phyloP scores from a whole-genome alignment of 2,888 invertebrate genomes.

The Acrocyrtus sp. region DNA sequence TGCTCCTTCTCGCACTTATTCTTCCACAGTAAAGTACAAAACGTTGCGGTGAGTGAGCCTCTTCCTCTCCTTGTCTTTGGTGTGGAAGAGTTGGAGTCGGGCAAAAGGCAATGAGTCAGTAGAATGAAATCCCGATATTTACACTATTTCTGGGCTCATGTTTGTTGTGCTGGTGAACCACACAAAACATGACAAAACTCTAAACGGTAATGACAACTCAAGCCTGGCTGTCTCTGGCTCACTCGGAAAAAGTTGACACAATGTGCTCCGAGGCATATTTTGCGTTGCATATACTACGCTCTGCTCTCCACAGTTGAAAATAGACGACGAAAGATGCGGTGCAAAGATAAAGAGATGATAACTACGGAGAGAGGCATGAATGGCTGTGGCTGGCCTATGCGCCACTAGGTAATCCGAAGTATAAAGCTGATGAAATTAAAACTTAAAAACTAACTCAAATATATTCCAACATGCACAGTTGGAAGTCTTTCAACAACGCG shows the following conservation, averaged over 20 bases:
- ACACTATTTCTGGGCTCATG: not conserved
- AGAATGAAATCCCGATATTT: not conserved
- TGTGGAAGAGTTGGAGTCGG: not conserved
- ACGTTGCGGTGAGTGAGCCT: not conserved
- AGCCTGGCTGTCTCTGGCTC: not conserved
- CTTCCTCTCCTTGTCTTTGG: not conserved
- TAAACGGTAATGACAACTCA: not conserved
- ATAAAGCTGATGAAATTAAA: no score
- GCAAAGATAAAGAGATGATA: not conserved
- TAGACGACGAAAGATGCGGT: not conserved
- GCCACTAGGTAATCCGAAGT: no score
- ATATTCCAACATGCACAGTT: conserved; percentile 6
- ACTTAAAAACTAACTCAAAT: not conserved
- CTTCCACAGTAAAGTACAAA: not conserved
- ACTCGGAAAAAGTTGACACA: not conserved
- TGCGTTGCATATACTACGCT: not conserved
- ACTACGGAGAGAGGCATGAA: not conserved
- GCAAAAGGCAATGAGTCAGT: not conserved
- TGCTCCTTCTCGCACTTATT: not conserved
- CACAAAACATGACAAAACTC: not conserved
- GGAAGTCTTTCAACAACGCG: conserved; percentile 4
- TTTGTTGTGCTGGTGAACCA: not conserved
- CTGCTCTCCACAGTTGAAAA: not conserved
- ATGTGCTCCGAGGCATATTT: not conserved
- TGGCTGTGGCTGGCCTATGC: not conserved